A percentile compares a stretch with the other conserved stretches of the same genome.
These are phyloP conservation scores for Coracopsis vasa DNA, from an alignment of 2,113 vertebrate species.

Conservation along the genomic window DNA sequence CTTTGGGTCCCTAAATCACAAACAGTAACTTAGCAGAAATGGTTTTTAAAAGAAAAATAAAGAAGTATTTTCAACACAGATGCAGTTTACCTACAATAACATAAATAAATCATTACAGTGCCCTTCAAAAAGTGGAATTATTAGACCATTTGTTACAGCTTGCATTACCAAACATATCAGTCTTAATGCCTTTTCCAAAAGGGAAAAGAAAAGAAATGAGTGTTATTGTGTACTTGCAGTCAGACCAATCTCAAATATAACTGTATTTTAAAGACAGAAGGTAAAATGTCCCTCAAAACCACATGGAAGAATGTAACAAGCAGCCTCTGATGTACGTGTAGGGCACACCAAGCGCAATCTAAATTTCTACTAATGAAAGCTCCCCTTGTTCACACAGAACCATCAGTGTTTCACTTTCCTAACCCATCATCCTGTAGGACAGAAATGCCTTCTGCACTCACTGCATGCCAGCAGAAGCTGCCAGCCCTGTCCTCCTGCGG, in stretches of 20 bases:
- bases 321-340: rapidly evolving
- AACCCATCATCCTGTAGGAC: rapidly evolving
- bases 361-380: not conserved
- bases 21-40: not conserved
- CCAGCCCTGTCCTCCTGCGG: not conserved
- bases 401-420: not conserved
- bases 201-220: rapidly evolving
- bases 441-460: not conserved
- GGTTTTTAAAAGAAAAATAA: not conserved
- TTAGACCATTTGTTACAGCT: not conserved
- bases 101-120: rapidly evolving
- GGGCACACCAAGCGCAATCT: rapidly evolving
- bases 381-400: not conserved
- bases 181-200: not conserved
- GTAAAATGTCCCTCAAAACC: not conserved
- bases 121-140: not conserved
- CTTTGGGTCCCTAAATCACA: slow-evolving; percentile 86
- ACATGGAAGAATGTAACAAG: rapidly evolving
- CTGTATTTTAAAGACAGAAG: not conserved
- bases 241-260: not conserved
- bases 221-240: not conserved
- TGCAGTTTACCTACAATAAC: not conserved
- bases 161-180: not conserved
- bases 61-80: not conserved
- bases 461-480: rapidly evolving